phyloP scores from a whole-genome alignment of 2,113 vertebrate species.

The Otolemur garnettii region DNA sequence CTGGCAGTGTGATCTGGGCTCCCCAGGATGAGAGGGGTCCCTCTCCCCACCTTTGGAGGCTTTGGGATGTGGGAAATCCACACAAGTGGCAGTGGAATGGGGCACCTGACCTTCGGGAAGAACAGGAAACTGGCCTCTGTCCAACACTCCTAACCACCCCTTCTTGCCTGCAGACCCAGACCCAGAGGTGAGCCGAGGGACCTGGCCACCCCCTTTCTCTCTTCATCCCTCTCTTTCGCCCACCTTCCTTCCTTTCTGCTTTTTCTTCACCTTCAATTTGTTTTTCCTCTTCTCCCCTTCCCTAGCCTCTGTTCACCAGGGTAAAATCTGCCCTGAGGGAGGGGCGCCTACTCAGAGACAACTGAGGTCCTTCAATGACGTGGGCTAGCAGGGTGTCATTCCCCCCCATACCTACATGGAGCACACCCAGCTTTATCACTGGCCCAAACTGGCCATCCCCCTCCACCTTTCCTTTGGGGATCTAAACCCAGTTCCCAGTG shows the following conservation, averaged over 20 bases:
- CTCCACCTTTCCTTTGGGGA: neutral
- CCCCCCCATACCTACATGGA: rapidly evolving
- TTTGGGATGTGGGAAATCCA: neutral
- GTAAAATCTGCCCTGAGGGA: neutral
- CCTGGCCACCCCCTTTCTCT: neutral
- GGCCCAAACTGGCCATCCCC: neutral
- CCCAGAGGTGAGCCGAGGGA: neutral
- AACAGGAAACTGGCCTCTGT: neutral
- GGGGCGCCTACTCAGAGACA: neutral
- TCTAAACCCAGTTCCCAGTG: neutral
- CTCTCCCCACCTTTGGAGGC: neutral
- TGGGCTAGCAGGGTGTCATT: neutral
- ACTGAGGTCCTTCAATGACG: neutral
- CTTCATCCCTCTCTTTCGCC: no score
- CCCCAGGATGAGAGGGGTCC: neutral
- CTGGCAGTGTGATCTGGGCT: neutral
- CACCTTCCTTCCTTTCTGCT: neutral
- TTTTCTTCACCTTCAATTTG: neutral
- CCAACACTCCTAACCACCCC: neutral
- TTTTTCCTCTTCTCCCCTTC: neutral
- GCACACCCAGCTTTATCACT: neutral
- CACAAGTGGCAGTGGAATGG: neutral
- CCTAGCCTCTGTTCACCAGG: neutral
- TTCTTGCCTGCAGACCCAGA: neutral
- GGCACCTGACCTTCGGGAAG: neutral